Percentiles rank a stretch among this genome's conserved stretches.
These are phyloP conservation scores for Ateles fusciceps DNA, from an alignment of 2,797 vertebrate species.

Conservation along the genomic window DNA sequence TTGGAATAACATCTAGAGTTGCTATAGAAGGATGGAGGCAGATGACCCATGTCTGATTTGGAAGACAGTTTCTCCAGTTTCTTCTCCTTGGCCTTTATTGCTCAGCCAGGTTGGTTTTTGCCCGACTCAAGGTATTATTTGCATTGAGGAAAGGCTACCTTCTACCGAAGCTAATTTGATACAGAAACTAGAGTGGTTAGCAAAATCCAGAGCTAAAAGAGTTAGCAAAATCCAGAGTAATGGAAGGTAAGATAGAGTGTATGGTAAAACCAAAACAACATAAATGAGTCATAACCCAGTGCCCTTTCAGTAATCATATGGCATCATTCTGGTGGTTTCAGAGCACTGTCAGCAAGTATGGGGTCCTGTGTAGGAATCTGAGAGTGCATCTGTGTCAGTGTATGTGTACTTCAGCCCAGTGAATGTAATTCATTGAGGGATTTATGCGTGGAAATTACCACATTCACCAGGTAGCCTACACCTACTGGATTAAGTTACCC, in stretches of 20 bases:
- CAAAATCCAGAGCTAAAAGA: conserved; percentile 46
- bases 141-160: conserved; percentile 39
- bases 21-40: conserved; percentile 48
- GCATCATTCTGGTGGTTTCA: conserved; percentile 52
- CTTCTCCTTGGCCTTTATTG: not conserved
- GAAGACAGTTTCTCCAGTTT: conserved; percentile 19
- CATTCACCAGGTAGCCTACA: not conserved
- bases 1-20: conserved; percentile 62
- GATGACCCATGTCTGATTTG: conserved; percentile 4
- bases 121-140: conserved; percentile 21
- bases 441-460: not conserved
- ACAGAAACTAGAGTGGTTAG: conserved; percentile 56
- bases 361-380: not conserved
- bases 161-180: conserved; percentile 32
- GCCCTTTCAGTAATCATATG: conserved; percentile 45
- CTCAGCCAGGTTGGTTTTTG: not conserved
- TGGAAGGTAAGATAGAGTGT: conserved; percentile 3
- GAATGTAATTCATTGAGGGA: not conserved
- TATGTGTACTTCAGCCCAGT: not conserved
- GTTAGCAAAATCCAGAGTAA: conserved; percentile 32
- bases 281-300: conserved; percentile 46
- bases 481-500: not conserved
- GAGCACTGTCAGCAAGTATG: conserved; percentile 25
- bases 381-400: not conserved
- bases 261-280: conserved; percentile 62